These are phyloP conservation scores for Lepidothrix coronata DNA, from an alignment of 2,113 vertebrate species.

Conservation along the genomic window DNA sequence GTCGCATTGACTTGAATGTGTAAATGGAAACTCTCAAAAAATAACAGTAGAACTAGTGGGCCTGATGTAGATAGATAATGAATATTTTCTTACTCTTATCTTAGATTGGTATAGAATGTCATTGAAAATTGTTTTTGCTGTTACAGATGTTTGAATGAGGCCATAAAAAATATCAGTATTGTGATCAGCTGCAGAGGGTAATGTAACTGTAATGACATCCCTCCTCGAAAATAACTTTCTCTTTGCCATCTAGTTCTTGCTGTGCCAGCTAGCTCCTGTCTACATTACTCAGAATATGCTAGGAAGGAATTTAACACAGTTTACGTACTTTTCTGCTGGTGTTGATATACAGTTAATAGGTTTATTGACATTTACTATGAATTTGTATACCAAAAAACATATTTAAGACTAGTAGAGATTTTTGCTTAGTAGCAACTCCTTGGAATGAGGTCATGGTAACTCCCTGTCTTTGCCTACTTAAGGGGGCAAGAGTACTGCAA, in stretches of 20 bases:
- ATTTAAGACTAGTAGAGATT: not conserved
- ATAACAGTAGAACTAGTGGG: not conserved
- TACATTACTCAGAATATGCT: not conserved
- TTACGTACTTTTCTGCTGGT: not conserved
- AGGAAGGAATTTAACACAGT: not conserved
- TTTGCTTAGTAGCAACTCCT: not conserved
- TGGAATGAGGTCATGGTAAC: not conserved
- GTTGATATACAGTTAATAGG: not conserved
- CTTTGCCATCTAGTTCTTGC: not conserved
- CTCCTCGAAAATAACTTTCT: slow-evolving; percentile 4
- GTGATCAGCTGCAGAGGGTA: not conserved
- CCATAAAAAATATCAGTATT: not conserved
- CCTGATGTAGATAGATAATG: not conserved
- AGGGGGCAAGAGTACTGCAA: not conserved
- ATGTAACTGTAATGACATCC: not conserved
- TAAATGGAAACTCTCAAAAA: not conserved
- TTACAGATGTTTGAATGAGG: not conserved
- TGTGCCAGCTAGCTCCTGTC: not conserved
- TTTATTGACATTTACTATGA: slow-evolving; percentile 1
- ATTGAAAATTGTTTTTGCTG: not conserved
- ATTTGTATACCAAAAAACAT: not conserved
- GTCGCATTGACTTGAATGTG: not conserved
- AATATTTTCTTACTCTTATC: not conserved
- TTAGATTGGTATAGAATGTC: not conserved
- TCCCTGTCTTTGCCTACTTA: not conserved